Conservation (phyloP, 2,113 vertebrate species). For the Apus apus region DNA sequence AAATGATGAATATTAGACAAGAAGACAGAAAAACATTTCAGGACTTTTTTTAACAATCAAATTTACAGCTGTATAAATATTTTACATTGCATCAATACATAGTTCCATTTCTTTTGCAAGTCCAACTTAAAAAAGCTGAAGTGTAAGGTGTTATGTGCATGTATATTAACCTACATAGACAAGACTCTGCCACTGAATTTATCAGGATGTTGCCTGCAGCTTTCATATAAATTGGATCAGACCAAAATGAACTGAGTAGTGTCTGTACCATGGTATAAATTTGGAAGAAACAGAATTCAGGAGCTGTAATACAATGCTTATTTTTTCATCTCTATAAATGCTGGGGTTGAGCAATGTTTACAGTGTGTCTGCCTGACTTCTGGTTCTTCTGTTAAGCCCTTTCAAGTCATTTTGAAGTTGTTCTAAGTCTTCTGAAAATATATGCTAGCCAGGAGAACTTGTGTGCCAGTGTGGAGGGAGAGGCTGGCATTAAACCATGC, state of each 20-base stretch:
- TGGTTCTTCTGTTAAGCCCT: not conserved
- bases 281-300: not conserved
- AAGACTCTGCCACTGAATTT: not conserved
- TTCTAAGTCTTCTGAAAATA: not conserved
- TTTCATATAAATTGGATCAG: not conserved
- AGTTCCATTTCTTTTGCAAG: not conserved
- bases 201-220: conserved; percentile 12
- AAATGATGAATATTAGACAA: not conserved
- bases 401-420: not conserved
- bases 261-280: not conserved
- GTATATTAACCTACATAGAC: not conserved
- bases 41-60: not conserved
- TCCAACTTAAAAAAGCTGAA: not conserved
- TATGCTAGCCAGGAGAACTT: not conserved
- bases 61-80: not conserved
- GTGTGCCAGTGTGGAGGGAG: not conserved
- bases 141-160: not conserved
- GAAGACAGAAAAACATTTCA: not conserved
- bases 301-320: rapidly evolving
- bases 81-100: not conserved
- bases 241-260: not conserved
- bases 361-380: not conserved
- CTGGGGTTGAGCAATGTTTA: not conserved
- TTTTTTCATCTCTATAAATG: not conserved
- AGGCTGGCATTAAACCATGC: not conserved